Percentiles rank a stretch among this genome's conserved stretches.
These are phyloP conservation scores for Parnassius glacialis DNA, from an alignment of 2,888 invertebrate genomes.

Conservation along the genomic window DNA sequence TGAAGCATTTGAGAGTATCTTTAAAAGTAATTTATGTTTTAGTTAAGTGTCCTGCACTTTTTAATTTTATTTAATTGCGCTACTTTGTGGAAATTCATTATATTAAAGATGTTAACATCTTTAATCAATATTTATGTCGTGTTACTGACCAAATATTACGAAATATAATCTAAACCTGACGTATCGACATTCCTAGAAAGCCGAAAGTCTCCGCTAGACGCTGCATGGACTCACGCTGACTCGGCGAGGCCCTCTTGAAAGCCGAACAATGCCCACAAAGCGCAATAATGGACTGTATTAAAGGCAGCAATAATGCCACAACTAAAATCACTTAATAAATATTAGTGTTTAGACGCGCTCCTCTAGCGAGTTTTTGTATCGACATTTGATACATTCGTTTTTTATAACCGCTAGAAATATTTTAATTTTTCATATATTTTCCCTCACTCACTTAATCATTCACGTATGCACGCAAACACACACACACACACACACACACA, in stretches of 20 bases:
- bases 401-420: background rate
- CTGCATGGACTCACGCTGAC: slow-evolving; percentile 59
- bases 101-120: no score
- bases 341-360: slow-evolving; percentile 42
- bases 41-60: no score
- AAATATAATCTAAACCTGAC: slow-evolving; percentile 29
- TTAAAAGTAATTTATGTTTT: no score
- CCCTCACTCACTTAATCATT: no score
- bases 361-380: slow-evolving; percentile 27
- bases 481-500: no score
- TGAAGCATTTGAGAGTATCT: no score
- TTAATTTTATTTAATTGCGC: no score
- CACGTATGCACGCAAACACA: no score
- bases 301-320: slow-evolving; percentile 54
- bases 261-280: slow-evolving; percentile 54
- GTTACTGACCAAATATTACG: background rate
- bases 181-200: slow-evolving; percentile 52
- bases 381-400: background rate
- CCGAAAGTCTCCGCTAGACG: slow-evolving; percentile 39
- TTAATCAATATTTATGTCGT: no score
- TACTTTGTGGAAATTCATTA: no score
- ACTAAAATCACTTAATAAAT: slow-evolving; percentile 67
- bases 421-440: background rate
- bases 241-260: slow-evolving; percentile 49
- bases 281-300: slow-evolving; percentile 61